These are phyloP conservation scores for Leucophenga maculata DNA, from an alignment of 2,888 invertebrate genomes.

Conservation along the genomic window DNA sequence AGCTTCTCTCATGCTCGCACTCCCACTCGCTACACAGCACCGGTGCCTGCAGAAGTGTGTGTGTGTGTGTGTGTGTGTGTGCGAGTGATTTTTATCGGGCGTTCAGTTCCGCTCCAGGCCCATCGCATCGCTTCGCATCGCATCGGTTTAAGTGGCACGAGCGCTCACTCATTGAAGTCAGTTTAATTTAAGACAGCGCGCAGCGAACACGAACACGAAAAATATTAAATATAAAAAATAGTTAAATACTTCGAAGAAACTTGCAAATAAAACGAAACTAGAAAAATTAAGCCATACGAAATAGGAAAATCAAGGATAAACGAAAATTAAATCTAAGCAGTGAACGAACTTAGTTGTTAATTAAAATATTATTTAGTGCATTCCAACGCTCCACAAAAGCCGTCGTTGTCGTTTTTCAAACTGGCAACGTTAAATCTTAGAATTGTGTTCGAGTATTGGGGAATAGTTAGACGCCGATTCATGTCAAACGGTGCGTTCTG, in stretches of 20 bases:
- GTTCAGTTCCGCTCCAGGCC: not conserved
- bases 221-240: not conserved
- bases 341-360: too few species aligned
- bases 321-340: too few species aligned
- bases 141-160: constrained; percentile 33
- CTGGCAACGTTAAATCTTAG: too few species aligned
- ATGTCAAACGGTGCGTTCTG: constrained; percentile 15
- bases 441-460: too few species aligned
- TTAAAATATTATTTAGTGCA: too few species aligned
- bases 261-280: too few species aligned
- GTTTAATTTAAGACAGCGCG: constrained; percentile 40
- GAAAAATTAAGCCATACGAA: too few species aligned
- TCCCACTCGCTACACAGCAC: not conserved
- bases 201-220: constrained; percentile 15
- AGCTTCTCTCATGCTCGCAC: not conserved
- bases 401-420: too few species aligned
- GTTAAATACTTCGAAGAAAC: not conserved
- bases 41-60: constrained; percentile 25
- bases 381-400: too few species aligned
- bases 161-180: constrained; percentile 35
- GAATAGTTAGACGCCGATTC: not conserved
- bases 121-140: too few species aligned
- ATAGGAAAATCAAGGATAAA: too few species aligned
- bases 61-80: constrained; percentile 34
- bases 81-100: constrained; percentile 30